Percentiles rank a stretch among this genome's conserved stretches.
These are phyloP conservation scores for Callithrix jacchus DNA, from an alignment of 2,113 vertebrate species.

Conservation along the genomic window DNA sequence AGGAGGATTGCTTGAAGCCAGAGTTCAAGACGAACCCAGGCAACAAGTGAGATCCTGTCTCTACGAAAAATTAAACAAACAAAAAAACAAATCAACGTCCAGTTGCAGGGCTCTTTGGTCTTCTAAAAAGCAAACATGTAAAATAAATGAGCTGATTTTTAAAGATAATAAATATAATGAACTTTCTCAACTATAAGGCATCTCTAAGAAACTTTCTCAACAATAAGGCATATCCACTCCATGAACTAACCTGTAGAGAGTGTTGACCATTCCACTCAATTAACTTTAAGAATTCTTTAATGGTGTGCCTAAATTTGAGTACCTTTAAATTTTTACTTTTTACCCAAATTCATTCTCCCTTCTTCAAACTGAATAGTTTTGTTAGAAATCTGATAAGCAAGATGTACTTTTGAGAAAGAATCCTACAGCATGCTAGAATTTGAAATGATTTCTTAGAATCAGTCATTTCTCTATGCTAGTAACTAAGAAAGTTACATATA, in stretches of 20 bases:
- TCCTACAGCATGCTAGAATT: background rate
- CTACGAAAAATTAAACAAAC: too few relatives aligned
- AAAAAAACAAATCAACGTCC: background rate
- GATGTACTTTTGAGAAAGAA: background rate
- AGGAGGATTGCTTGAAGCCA: too few relatives aligned
- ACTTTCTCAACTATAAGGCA: background rate
- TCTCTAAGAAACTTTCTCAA: background rate
- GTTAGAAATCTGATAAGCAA: background rate
- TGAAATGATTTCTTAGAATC: conserved; percentile 22
- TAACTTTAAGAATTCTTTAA: background rate
- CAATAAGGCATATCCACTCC: background rate
- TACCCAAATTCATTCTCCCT: background rate
- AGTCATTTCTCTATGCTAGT: background rate
- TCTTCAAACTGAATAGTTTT: conserved; percentile 9
- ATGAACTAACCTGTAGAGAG: background rate
- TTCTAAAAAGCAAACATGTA: background rate
- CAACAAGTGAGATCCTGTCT: too few relatives aligned
- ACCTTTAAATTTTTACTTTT: background rate
- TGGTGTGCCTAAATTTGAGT: background rate
- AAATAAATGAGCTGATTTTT: background rate
- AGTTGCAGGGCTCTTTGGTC: background rate
- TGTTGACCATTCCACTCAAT: background rate
- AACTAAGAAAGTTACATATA: background rate
- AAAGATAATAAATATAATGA: background rate
- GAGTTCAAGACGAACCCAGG: too few relatives aligned